phyloP scores from a whole-genome alignment of 2,113 vertebrate genomes.

The Saimiri boliviensis region DNA sequence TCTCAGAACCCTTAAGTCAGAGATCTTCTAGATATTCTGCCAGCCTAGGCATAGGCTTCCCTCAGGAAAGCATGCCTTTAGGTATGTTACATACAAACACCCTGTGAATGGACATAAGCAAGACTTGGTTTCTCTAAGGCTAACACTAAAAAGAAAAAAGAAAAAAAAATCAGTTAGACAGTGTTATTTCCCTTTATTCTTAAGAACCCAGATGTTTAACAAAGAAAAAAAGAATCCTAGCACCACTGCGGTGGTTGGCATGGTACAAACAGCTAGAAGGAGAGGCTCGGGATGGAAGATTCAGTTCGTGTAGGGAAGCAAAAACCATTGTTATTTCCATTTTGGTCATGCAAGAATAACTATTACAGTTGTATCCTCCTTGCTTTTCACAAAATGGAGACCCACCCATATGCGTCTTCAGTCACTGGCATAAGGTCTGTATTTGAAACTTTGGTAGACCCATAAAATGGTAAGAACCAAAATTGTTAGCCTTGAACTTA shows the following conservation, averaged over 20 bases:
- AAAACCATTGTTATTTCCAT: background rate
- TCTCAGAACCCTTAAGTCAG: background rate
- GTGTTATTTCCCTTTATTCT: background rate
- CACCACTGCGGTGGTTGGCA: background rate
- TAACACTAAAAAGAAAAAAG: background rate
- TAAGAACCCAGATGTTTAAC: background rate
- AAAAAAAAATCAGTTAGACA: background rate
- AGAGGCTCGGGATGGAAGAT: background rate
- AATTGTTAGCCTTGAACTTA: conserved; percentile 65
- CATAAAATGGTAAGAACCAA: conserved; percentile 51
- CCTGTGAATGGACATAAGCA: background rate
- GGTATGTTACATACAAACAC: background rate
- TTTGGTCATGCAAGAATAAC: background rate
- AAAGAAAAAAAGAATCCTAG: background rate
- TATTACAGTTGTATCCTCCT: background rate
- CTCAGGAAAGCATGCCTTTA: background rate
- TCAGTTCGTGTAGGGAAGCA: background rate
- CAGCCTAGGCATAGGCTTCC: background rate
- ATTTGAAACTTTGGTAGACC: conserved; percentile 46
- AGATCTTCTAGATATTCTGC: background rate
- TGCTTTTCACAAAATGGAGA: conserved; percentile 36
- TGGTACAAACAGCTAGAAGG: background rate
- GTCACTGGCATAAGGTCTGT: background rate
- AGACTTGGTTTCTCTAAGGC: conserved; percentile 1
- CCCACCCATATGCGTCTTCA: background rate